Evolutionary conservation across 2,113 vertebrate species (phyloP), one percentile per base, ranked within the genome.

Genomic region (Psilopsiagon aymara): DNA sequence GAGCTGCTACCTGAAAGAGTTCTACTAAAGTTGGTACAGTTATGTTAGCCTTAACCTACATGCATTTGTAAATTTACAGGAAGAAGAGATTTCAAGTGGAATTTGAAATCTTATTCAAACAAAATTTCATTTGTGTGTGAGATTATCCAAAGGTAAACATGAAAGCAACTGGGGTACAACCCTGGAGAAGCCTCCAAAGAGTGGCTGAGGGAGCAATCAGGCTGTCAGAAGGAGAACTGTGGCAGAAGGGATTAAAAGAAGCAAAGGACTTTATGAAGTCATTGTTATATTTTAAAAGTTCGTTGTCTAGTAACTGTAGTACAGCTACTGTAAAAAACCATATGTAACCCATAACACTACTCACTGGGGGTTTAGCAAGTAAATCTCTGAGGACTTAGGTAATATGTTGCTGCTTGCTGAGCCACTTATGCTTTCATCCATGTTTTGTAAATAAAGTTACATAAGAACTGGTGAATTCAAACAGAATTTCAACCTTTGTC

Each of bases 371-470:
- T 39, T 73, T 77, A 82, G 51, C 52, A 46, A 78, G 37, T 43
- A 21, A 59, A 41, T 60, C 76, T 60, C 52, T 52, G 69, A 55
- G 81, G 74, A 28, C 9, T 27, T n/a, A 12, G 46, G 63, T 35
- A 11, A 29, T 44, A 4, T 3, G 0, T 13, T 78, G 52, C 66
- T 3, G 5, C 68, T 67, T 82, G 43, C 71, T 49, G 35, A 52
- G 46, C 35, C 83, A 2, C n/a, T 37, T 70, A 31, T 1, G 0
- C 41, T 67, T 47, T 49, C 46, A 33, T 37, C 13, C 0, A 0
- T 11, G 14, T 63, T 35, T 62, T 77, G 33, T 33, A 59, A 69
- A 17, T 81, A 43, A 57, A 55, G 62, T 33, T 23, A 1, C 0
- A 0, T 31, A 55, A 19, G 37, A 66, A 47, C 29, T 43, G 67